Evolutionary conservation across 2,113 vertebrate species (phyloP).

Genomic region (Coryphaenoides rupestris): DNA sequence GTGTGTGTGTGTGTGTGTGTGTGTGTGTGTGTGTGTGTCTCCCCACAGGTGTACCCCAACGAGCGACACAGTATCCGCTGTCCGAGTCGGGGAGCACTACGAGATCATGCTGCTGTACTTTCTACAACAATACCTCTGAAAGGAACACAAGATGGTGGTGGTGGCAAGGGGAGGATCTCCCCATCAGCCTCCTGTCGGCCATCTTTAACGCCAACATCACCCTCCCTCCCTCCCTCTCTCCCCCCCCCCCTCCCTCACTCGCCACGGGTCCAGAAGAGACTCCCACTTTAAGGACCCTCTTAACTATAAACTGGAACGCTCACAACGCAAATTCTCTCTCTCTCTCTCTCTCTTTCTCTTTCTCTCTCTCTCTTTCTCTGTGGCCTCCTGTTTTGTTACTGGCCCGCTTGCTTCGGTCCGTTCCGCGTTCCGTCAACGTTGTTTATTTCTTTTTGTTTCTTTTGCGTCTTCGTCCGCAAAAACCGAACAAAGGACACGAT

Average conservation of each 20-base stretch:
- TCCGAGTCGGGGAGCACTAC: conserved; percentile 98
- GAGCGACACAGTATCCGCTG: conserved; percentile 99
- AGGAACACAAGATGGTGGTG: conserved; percentile 47
- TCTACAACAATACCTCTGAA: conserved; percentile 97
- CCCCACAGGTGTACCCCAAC: conserved; percentile 90
- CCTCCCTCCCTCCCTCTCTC: conserved; percentile 19
- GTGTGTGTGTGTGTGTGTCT: not conserved
- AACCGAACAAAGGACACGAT: conserved; percentile 48
- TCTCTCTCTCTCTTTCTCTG: conserved; percentile 4
- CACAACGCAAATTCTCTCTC: conserved; percentile 4
- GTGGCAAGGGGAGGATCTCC: not conserved
- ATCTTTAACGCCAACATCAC: conserved; percentile 10
- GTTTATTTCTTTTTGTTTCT: too few relatives aligned
- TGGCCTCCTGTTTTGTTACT: conserved; percentile 18
- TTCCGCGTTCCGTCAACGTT: too few relatives aligned
- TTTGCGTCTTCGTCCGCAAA: too few relatives aligned
- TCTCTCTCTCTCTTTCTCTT: not conserved
- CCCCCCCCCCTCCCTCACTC: conserved; percentile 5
- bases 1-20: too few relatives aligned
- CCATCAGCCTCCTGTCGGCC: not conserved
- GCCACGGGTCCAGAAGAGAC: too few relatives aligned
- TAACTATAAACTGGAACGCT: conserved; percentile 28
- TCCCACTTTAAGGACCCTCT: conserved; percentile 10
- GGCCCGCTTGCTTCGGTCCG: conserved; percentile 26
- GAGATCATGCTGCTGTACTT: conserved; percentile 99